Base-by-base conservation (phyloP, 2,888 invertebrate species). In the Lepidocyrtinus sp. region DNA sequence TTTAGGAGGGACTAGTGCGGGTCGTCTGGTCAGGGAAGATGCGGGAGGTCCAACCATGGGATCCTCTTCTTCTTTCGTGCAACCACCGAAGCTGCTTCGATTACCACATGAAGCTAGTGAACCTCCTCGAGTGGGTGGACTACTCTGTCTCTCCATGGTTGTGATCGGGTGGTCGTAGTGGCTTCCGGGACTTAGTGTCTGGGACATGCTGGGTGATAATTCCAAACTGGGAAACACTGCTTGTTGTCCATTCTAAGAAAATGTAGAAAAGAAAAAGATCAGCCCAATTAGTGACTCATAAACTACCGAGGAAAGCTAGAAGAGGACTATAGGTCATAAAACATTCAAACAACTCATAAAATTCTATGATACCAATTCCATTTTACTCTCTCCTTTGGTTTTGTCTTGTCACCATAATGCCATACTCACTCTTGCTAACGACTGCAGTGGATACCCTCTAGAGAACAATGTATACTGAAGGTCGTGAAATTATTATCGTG, bases 1-100 rank as follows among this genome's bases (percentile, higher is more conserved):
- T 84, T 89, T 89, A 2, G 89, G 89, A 5, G 89, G 89, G 5
- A 89, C 89, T 0, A 89, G 87, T 1, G 89, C 89, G 24, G 88
- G 87, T 59, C 89, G 84, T 3, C 89, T 82, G 45, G 88, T 88
- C 59, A 89, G 87, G 1, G 88, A 88, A 1, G 89, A 88, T 5
- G 89, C 88, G 1, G 89, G 89, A 1, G 89, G 89, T 1, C 87
- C 87, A 19, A 82, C 84, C 15, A 84, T 65, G 2, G 86, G 85
- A 15, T 87, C 87, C 36, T 87, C 86, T 63, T 88, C 88, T 59
- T 85, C 73, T 55, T 78, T 78, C 15, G 69, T 26, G n/a, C 50
- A 59, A 1, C 80, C 72, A 7, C 68, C 77, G 9, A 65, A 36
- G 9, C 76, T 75, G 22, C 69, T 64, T 7, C 70, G 46, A 19